These are phyloP conservation scores for Centrocercus urophasianus DNA, from an alignment of 2,113 vertebrate species.

Conservation along the genomic window DNA sequence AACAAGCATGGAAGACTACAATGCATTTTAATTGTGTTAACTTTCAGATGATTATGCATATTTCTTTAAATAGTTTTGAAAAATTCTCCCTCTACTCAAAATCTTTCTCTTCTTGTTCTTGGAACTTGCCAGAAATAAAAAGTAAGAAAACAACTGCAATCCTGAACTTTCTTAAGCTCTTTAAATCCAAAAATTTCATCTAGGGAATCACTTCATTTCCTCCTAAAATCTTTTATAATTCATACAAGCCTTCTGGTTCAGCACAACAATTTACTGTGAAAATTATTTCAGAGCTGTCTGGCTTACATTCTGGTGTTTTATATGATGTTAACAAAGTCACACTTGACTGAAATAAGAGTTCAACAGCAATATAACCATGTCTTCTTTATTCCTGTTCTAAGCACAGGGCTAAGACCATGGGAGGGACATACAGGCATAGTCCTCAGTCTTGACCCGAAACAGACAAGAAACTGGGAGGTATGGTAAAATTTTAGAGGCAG, in stretches of 20 bases:
- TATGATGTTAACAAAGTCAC: not conserved
- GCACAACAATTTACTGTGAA: not conserved
- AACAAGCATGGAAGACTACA: slow-evolving; percentile 24
- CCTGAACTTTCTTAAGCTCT: slow-evolving; percentile 15
- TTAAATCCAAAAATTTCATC: slow-evolving; percentile 30
- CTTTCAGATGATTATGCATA: slow-evolving; percentile 18
- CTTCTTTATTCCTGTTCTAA: not conserved
- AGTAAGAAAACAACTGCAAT: not conserved
- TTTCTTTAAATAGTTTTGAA: slow-evolving; percentile 18
- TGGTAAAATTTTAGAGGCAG: not conserved
- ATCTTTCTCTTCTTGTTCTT: not conserved
- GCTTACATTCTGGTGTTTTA: not conserved
- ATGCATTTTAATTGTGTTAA: not conserved
- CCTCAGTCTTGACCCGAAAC: not conserved
- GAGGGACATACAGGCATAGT: not conserved
- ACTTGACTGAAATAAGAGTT: not conserved
- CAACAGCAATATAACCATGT: not conserved
- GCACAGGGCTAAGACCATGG: not conserved
- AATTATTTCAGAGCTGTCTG: slow-evolving; percentile 8
- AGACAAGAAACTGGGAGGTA: not conserved
- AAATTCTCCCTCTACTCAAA: not conserved
- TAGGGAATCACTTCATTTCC: slow-evolving; percentile 43
- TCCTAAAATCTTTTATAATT: slow-evolving; percentile 1
- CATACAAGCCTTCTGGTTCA: not conserved
- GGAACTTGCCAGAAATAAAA: not conserved